Base-by-base conservation (phyloP, 2,888 invertebrate genomes). In the Ariolimax columbianus region DNA sequence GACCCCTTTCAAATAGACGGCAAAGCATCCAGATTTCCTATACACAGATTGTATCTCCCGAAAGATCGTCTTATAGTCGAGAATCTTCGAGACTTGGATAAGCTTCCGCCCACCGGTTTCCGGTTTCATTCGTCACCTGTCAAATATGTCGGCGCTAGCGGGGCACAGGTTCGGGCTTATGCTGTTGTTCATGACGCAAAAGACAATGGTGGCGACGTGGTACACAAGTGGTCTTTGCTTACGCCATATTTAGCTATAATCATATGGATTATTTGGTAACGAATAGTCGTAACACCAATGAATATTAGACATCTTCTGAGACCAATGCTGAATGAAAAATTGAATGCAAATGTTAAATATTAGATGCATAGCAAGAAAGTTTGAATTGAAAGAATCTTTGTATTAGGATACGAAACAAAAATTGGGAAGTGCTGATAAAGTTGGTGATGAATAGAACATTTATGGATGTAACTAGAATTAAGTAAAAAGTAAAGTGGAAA, bases 41-140 rank as follows among this genome's bases (percentile, higher is more conserved):
- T 81, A 43, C 81, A 81, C 36, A 11, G 19, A 11, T 19, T 38
- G 14, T 51, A 23, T 7, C 81, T 81, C 38, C 40, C 81, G 26
- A 17, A n/a, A 6, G 55, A 72, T 26, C 43, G 36, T 14, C 43
- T n/a, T 9, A 51, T 81, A 17, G 26, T 81, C 36, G 81, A 81
- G 81, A 72, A 81, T 38, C 81, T 81, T 23, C 66, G 72, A 36
- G 66, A 75, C 63, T 33, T 70, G 66, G 75, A 66, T 36, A 63
- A 63, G n/a, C 82, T 82, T 33, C 82, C 82, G 6, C 30, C 82
- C n/a, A 17, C 43, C 4, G 82, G 82, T 30, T 82, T 82, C 82
- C 38, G 75, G 40, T 66, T 82, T 11, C 75, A 75, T 59, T 40
- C 43, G 1, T n/a, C 75, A 11, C 82, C 82, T 40, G 73, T 75